Base-by-base conservation (phyloP, 1,140 invertebrate species). In the Dendrolimus punctatus region DNA sequence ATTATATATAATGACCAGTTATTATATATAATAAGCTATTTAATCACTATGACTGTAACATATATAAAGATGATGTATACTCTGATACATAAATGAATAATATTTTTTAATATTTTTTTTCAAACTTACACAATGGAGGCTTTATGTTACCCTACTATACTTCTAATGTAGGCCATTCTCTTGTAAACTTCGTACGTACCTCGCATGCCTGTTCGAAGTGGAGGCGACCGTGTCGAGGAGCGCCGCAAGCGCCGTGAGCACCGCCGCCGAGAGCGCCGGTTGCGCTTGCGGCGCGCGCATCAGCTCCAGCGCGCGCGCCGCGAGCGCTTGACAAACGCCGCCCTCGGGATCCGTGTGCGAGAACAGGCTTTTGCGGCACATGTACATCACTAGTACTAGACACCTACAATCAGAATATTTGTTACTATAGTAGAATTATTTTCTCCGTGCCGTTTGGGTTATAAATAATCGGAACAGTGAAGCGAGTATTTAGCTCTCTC, bases 371-470 rank as follows among this genome's bases (percentile, higher is more conserved):
- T 95, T 95, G 58, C 95, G 93, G 38, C 94, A 94, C 85, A 98
- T 90, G 79, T 95, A 96, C 49, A 95, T 94, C 45, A 97, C 81
- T 46, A 97, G 87, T 57, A 97, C 93, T 71, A 98, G 95, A 40
- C 96, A 93, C 68, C 95, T 95, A 79, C 5, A n/a, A n/a, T 8
- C 10, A 6, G 10, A 43, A 8, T 43, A 0, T 9, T n/a, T 43
- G 6, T 43, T n/a, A 43, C 10, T 43, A n/a, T n/a, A n/a, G n/a
- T n/a, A n/a, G n/a, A n/a, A n/a, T n/a, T n/a, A n/a, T n/a, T n/a
- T n/a, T n/a, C n/a, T n/a, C n/a, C n/a, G n/a, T n/a, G n/a, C n/a
- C n/a, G n/a, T n/a, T n/a, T n/a, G n/a, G n/a, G n/a, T n/a, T n/a
- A n/a, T n/a, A n/a, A n/a, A n/a, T n/a, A n/a, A n/a, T n/a, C n/a